A percentile compares a stretch with the other conserved stretches of the same genome.
These are phyloP conservation scores for Carabus problematicus DNA, from an alignment of 2,888 invertebrate species.

Conservation along the genomic window DNA sequence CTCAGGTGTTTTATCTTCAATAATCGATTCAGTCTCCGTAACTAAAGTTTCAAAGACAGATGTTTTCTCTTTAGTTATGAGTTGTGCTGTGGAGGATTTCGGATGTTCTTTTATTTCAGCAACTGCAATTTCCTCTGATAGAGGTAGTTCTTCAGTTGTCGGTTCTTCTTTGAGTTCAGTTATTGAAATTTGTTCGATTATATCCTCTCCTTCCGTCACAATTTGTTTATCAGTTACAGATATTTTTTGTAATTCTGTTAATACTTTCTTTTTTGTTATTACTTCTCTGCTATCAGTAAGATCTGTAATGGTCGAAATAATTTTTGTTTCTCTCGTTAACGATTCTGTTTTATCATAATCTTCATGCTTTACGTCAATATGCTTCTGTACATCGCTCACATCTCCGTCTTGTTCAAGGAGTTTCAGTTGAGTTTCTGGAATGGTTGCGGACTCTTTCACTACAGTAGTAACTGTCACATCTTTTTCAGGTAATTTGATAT, in stretches of 20 bases:
- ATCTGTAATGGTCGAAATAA: conserved; percentile 5
- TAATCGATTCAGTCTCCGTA: no score
- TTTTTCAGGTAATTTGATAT: conserved; percentile 18
- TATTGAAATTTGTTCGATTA: no score
- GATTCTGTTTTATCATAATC: background rate
- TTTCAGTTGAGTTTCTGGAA: conserved; percentile 16
- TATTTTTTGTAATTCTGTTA: background rate
- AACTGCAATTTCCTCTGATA: conserved; percentile 6
- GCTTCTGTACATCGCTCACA: conserved; percentile 12
- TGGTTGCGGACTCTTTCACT: conserved; percentile 15
- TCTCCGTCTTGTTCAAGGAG: background rate
- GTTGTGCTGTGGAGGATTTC: no score
- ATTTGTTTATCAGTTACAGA: no score
- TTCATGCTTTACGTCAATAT: no score
- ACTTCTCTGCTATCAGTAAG: background rate
- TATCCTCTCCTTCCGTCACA: no score
- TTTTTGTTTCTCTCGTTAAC: conserved; percentile 1
- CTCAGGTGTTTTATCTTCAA: no score
- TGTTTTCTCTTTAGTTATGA: no score
- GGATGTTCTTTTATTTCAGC: no score
- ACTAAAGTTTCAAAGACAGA: no score
- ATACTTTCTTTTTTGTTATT: background rate
- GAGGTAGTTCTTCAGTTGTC: conserved; percentile 15
- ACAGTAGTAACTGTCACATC: conserved; percentile 12
- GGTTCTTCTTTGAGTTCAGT: background rate